Base-by-base conservation (phyloP, 2,797 vertebrate species). In the Amblyopsis hoosieri region DNA sequence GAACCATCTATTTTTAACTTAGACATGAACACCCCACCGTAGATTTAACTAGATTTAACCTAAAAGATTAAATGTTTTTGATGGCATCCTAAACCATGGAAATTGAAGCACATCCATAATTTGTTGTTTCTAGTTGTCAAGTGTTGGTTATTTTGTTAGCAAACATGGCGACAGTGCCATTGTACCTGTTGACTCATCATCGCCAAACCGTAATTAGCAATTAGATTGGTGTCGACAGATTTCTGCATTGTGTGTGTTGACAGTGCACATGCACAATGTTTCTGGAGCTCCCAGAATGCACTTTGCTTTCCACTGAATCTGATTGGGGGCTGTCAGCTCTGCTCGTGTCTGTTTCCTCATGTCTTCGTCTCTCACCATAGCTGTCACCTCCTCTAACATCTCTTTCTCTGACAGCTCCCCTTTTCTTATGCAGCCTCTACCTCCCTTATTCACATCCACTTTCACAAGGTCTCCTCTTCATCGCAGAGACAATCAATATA, bases 261-360 rank as follows among this genome's bases (percentile, higher is more conserved):
- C 71, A 73, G 60, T 69, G 52, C 4, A 6, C 23, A 17, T 17
- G 17, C 17, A 17, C 17, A 17, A 17, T 42, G 80, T 82, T 68
- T 64, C 4, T n/a, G 1, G n/a, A 14, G 66, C 81, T 83, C 75
- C 76, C 77, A 80, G 82, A 71, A 80, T 80, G 76, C 75, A 75
- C 76, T 73, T 60, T 78, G 75, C 65, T 48, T 78, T 78, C 66
- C 75, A 63, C 78, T 50, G 60, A 62, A 72, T 11, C 54, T 74
- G 81, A 85, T 82, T 80, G 79, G 10, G 7, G 62, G 66, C 82
- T 83, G 83, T 85, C 83, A 76, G 66, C 72, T 77, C 58, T 1
- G 60, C 76, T 81, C 7, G 13, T n/a, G 71, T 84, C 62, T 59
- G 52, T 60, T 69, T 57, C 56, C 49, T 62, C 46, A 8, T 70